A percentile compares a stretch with the other conserved stretches of the same genome.
Evolutionary conservation across 2,888 invertebrate species (phyloP).

Genomic region (Pseudococcus longispinus): DNA sequence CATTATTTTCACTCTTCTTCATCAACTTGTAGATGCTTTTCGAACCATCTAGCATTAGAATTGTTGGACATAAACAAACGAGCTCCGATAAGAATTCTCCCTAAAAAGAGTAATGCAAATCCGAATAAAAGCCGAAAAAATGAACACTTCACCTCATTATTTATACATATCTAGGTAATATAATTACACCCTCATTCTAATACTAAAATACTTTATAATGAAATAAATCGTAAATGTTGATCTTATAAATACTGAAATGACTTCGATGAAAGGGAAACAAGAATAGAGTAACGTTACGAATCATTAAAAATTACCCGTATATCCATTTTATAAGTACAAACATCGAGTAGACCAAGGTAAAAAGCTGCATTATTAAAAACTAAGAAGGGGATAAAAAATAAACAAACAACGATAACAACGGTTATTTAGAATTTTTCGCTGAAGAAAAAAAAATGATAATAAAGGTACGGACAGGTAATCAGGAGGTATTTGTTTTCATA

Average conservation of each 20-base stretch:
- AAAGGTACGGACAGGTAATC: neutral
- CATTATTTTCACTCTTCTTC: too few relatives aligned
- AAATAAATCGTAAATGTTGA: constrained; percentile 37
- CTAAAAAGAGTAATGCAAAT: neutral
- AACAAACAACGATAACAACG: neutral
- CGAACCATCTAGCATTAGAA: too few relatives aligned
- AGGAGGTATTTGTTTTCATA: neutral
- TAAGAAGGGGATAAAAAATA: neutral
- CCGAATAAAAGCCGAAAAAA: neutral
- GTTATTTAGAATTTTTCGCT: neutral
- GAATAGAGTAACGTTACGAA: neutral
- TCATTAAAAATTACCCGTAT: neutral
- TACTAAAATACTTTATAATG: constrained; percentile 21
- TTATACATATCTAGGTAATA: constrained; percentile 8
- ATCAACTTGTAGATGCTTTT: too few relatives aligned
- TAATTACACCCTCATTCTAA: neutral
- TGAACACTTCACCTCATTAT: constrained; percentile 40
- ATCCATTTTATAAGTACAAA: constrained; percentile 30
- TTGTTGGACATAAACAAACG: too few relatives aligned
- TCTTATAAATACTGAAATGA: constrained; percentile 29
- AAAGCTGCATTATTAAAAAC: neutral
- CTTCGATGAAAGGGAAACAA: constrained; percentile 18
- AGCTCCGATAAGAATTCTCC: neutral
- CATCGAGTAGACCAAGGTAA: neutral
- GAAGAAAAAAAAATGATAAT: neutral